Evolutionary conservation across 1,140 invertebrate species (phyloP).

Genomic region (Neodiprion fabricii): DNA sequence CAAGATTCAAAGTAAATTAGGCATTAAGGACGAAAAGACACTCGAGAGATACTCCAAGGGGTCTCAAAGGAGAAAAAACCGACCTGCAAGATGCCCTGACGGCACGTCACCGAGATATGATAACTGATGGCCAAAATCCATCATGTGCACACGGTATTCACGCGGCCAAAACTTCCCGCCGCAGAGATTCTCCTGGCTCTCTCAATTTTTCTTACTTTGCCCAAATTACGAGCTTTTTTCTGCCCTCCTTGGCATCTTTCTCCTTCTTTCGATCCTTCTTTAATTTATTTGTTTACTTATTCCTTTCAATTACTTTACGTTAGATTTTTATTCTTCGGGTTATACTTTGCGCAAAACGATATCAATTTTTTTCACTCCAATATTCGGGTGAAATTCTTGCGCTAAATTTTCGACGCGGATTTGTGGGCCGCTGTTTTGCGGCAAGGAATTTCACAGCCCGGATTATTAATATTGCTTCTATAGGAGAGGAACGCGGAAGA

Average conservation of each 20-base stretch:
- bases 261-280: no score
- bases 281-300: background rate
- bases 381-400: background rate
- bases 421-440: background rate
- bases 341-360: background rate
- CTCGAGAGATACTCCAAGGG: background rate
- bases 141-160: background rate
- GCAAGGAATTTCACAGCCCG: background rate
- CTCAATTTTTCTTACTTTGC: background rate
- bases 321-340: no score
- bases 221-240: background rate
- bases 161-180: background rate
- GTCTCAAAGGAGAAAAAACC: background rate
- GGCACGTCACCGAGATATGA: background rate
- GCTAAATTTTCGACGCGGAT: background rate
- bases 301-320: background rate
- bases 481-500: background rate
- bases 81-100: background rate
- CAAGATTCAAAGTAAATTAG: no score
- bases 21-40: background rate
- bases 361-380: background rate
- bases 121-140: slow-evolving; percentile 1
- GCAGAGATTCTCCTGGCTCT: background rate
- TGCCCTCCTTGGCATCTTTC: background rate
- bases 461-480: background rate